Base-by-base conservation (phyloP, 2,113 vertebrate species). In the Sturnus vulgaris region DNA sequence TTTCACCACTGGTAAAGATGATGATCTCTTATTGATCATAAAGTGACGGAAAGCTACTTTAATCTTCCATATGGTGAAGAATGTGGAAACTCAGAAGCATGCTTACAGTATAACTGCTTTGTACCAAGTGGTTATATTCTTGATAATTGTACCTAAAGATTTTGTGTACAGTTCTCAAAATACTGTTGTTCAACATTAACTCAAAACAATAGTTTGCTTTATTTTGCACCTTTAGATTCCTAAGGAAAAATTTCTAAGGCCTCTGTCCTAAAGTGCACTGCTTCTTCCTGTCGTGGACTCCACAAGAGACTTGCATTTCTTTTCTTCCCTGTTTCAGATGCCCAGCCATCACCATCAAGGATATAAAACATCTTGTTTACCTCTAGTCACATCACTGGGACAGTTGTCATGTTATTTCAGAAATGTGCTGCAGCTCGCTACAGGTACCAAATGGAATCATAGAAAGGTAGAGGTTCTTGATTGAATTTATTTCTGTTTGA, bases 151-250 rank as follows among this genome's bases (percentile, higher is more conserved):
- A 85, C 79, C 96, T 97, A 96, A 97, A 85, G 76, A 86, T 88
- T 97, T 97, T 96, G 80, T 83, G 85, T 79, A 86, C 40, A 33
- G 53, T 93, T 97, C 96, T 96, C 59, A 95, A 69, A 88, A 86
- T 81, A 93, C 52, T 92, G 94, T 82, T 50, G 63, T 78, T 88
- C 40, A 90, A 69, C 59, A 92, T 80, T 86, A 27, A 53, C 42
- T 96, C 91, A 96, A 97, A 97, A 97, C 87, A 97, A 85, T 64
- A 81, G 52, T 83, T 96, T 85, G 30, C 71, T 93, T 96, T 84
- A 92, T 95, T 97, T 98, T 98, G 97, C 95, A 98, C 89, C n/a
- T 94, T 94, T 61, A 76, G 97, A 95, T 95, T 97, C 96, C 92
- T 59, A 88, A 97, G 96, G 93, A 96, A 96, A 95, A 83, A 88